phyloP scores from a whole-genome alignment of 2,888 invertebrate genomes.

The Platypus cylindrus region DNA sequence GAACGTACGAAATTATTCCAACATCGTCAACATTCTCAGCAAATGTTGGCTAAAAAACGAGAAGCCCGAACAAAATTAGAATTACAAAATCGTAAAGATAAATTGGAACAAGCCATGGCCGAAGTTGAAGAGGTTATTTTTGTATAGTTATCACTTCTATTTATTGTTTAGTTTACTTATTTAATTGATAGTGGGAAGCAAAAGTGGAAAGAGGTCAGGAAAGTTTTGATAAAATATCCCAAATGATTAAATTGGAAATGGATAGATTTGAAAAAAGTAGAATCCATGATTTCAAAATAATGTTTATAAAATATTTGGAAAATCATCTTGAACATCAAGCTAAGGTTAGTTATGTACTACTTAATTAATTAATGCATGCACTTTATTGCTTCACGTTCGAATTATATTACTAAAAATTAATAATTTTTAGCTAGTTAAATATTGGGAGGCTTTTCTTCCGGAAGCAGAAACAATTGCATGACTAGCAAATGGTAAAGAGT shows the following conservation, averaged over 20 bases:
- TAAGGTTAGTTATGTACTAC: conserved; percentile 45
- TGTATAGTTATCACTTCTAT: not conserved
- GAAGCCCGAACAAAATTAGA: conserved; percentile 91
- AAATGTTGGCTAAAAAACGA: conserved; percentile 84
- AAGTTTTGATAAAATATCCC: conserved; percentile 90
- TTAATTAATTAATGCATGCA: no score
- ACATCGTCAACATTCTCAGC: conserved; percentile 94
- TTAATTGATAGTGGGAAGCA: conserved; percentile 68
- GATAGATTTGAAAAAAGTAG: conserved; percentile 82
- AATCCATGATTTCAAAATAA: conserved; percentile 79
- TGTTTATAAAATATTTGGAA: conserved; percentile 84
- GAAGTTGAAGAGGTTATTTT: conserved; percentile 85
- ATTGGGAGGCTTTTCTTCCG: conserved; percentile 94
- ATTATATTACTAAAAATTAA: no score
- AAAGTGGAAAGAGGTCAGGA: conserved; percentile 95
- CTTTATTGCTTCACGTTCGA: no score
- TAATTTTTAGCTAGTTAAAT: conserved; percentile 75
- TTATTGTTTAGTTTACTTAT: not conserved
- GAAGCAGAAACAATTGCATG: conserved; percentile 88
- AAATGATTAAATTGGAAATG: conserved; percentile 87
- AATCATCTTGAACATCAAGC: conserved; percentile 90
- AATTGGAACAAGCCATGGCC: conserved; percentile 71
- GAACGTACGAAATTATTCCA: conserved; percentile 80
- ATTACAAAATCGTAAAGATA: conserved; percentile 78
- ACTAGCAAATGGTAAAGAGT: conserved; percentile 37